These are phyloP conservation scores for Camarhynchus parvulus DNA, from an alignment of 2,113 vertebrate species.

Conservation along the genomic window DNA sequence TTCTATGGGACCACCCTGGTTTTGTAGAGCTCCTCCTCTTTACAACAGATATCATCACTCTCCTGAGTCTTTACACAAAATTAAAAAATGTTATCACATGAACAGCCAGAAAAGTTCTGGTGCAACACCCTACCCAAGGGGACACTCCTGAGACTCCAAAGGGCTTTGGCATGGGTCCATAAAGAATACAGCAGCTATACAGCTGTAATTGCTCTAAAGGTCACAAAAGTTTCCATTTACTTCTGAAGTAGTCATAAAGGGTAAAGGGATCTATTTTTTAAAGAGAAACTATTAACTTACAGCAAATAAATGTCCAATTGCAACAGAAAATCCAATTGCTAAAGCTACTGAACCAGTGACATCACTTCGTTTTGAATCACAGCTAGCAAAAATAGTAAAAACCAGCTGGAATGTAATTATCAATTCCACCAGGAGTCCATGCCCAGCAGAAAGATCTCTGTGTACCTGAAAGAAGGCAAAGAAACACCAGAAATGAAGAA, in stretches of 20 bases:
- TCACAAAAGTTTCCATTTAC: background rate
- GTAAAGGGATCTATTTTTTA: constrained; percentile 21
- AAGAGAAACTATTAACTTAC: constrained; percentile 81
- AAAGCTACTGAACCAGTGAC: constrained; percentile 89
- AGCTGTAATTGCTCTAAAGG: background rate
- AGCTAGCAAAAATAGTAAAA: constrained; percentile 96
- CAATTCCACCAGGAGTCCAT: constrained; percentile 91
- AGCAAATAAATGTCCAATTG: constrained; percentile 94
- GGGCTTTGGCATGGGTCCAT: background rate
- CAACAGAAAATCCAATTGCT: constrained; percentile 92
- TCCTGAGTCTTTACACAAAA: background rate
- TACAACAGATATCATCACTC: background rate
- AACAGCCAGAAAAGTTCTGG: background rate
- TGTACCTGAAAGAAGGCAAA: constrained; percentile 81
- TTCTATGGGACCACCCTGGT: background rate
- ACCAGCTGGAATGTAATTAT: constrained; percentile 96
- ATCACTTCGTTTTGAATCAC: constrained; percentile 91
- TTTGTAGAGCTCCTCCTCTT: background rate
- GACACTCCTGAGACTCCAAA: background rate
- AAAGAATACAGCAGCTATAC: background rate
- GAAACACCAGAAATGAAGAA: constrained; percentile 16
- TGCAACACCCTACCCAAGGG: background rate
- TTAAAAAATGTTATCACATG: background rate
- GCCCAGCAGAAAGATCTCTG: constrained; percentile 82
- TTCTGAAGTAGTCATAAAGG: constrained; percentile 11